Base-by-base conservation (phyloP, 2,113 vertebrate species). In the Sylvia atricapilla region DNA sequence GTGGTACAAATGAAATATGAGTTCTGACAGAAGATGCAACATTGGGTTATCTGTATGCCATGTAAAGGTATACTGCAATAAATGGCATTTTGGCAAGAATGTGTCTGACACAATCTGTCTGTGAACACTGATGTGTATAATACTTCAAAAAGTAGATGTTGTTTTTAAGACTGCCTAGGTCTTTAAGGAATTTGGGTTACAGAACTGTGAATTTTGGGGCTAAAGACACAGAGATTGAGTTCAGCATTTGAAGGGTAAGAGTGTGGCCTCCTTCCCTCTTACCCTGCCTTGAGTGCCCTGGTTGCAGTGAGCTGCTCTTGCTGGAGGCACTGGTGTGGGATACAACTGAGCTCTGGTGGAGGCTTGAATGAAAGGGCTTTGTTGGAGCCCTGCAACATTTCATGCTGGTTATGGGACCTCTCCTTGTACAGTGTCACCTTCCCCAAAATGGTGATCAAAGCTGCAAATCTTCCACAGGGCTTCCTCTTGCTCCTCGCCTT, bases 11-110 rank as follows among this genome's bases (percentile, higher is more conserved):
- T 90, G 87, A 96, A 95, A 93, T 63, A 80, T 0, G 60, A 92
- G 58, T 93, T 97, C 79, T 87, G 95, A 94, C 73, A 62, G 77
- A 88, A 94, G 68, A 84, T 79, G 66, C 77, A 95, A 12, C 84
- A 72, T 43, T 94, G 41, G 78, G 93, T 91, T 93, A 89, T 94
- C 74, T 97, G 87, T 96, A 96, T 96, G 95, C 94, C 95, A 18
- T 67, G 83, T 93, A 87, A 95, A 91, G 90, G 90, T 93, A 64
- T 93, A 97, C 92, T 84, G 94, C 96, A 97, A 97, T 97, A 97
- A 97, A 97, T 92, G 94, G 77, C 93, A 79, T 95, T 96, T 96
- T 95, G 96, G 94, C 95, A 96, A 95, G 84, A 89, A 75, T 3
- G 33, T 13, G 72, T 77, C 72, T 88, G 64, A 56, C 33, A 44